Evolutionary conservation across 2,113 vertebrate genomes (phyloP).

Genomic region (Cercopithecus mona): DNA sequence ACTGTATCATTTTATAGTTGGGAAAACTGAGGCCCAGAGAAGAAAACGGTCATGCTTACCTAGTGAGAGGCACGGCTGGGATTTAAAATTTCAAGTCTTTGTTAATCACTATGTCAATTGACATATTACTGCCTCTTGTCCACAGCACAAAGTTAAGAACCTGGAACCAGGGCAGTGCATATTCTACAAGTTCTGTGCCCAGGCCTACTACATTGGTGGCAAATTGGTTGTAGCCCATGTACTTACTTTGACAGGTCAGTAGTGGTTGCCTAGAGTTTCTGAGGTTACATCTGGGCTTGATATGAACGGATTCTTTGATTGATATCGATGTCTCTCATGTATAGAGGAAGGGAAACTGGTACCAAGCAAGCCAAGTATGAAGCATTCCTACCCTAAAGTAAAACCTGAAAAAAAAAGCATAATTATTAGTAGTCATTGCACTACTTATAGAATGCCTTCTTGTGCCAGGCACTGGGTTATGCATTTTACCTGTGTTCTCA

Average conservation of each 20-base stretch:
- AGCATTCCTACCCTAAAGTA: not conserved
- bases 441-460: not conserved
- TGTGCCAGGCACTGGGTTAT: not conserved
- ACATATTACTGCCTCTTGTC: not conserved
- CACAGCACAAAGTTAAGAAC: not conserved
- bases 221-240: not conserved
- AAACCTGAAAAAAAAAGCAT: not conserved
- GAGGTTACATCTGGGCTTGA: not conserved
- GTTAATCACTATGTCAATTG: not conserved
- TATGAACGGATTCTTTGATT: not conserved
- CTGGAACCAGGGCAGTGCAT: not conserved
- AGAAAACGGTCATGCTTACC: not conserved
- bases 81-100: not conserved
- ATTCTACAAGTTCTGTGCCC: not conserved
- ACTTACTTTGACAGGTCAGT: not conserved
- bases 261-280: not conserved
- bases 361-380: not conserved
- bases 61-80: not conserved
- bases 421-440: not conserved
- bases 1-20: not conserved
- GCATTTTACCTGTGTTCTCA: not conserved
- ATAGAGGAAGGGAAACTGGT: not conserved
- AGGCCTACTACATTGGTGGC: not conserved
- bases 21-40: not conserved
- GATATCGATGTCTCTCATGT: not conserved